phyloP scores from a whole-genome alignment of 1,140 invertebrate species.

The Agrilus planipennis region DNA sequence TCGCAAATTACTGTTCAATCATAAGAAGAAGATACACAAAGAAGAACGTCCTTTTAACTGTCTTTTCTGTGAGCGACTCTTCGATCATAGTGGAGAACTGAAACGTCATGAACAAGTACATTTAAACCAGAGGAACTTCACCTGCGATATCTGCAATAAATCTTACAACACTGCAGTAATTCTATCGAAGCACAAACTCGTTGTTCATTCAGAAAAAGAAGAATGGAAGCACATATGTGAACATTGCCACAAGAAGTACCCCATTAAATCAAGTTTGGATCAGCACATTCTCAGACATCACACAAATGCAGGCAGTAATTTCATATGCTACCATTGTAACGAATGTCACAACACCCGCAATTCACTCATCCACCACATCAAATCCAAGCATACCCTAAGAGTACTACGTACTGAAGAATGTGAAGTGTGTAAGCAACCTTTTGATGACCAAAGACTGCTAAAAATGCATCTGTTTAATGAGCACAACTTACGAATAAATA shows the following conservation, averaged over 20 bases:
- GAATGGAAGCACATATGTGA: background rate
- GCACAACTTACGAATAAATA: no score
- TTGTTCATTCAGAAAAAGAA: background rate
- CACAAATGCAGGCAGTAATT: background rate
- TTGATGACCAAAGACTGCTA: no score
- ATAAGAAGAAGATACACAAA: background rate
- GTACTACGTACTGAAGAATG: no score
- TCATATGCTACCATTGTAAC: slow-evolving; percentile 1
- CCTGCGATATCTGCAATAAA: background rate
- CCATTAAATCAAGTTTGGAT: background rate
- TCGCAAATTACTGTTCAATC: background rate
- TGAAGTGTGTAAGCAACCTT: no score
- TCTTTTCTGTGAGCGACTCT: background rate
- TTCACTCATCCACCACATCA: background rate
- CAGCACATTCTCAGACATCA: background rate
- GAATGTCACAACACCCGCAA: background rate
- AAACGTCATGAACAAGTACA: background rate
- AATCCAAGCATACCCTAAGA: slow-evolving; percentile 2
- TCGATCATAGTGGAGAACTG: background rate
- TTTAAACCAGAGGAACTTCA: background rate
- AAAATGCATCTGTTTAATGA: no score
- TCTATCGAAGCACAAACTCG: background rate
- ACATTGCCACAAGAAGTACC: background rate
- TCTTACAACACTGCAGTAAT: background rate
- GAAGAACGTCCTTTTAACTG: background rate